phyloP scores from a whole-genome alignment of 2,888 invertebrate genomes.

The Seladonia tumulorum region DNA sequence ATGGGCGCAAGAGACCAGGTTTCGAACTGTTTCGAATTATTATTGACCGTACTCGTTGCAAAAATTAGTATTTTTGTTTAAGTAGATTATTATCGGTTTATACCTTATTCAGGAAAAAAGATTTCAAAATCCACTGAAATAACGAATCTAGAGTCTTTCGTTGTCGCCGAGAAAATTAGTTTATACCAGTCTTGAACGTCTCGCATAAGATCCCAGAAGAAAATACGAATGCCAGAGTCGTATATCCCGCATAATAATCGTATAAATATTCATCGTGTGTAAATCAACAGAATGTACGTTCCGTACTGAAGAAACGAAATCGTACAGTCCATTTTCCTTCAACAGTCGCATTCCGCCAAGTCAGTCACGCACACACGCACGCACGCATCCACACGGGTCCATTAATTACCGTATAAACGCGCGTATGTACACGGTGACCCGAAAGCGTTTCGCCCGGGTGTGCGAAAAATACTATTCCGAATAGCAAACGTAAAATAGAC shows the following conservation, averaged over 20 bases:
- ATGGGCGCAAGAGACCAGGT: conserved; percentile 8
- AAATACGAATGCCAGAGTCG: background rate
- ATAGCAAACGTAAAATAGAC: background rate
- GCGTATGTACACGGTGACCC: conserved; percentile 57
- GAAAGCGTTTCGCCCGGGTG: conserved; percentile 18
- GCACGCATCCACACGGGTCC: conserved; percentile 11
- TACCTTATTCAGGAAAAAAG: background rate
- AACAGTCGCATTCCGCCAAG: background rate
- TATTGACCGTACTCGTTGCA: background rate
- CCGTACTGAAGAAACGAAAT: background rate
- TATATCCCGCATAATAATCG: conserved; percentile 3
- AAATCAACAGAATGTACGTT: background rate
- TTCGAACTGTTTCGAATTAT: background rate
- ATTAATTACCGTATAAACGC: conserved; percentile 59
- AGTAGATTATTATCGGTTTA: background rate
- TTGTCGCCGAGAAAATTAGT: background rate
- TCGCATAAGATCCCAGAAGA: background rate
- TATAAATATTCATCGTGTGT: conserved; percentile 7
- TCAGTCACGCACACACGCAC: background rate
- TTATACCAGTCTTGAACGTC: conserved; percentile 1
- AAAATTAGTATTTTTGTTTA: background rate
- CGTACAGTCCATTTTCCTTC: background rate
- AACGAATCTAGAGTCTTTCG: background rate
- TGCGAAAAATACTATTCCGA: background rate
- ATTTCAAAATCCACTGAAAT: background rate